Base-by-base conservation (phyloP, 2,797 vertebrate species). In the Ammospiza maritima region DNA sequence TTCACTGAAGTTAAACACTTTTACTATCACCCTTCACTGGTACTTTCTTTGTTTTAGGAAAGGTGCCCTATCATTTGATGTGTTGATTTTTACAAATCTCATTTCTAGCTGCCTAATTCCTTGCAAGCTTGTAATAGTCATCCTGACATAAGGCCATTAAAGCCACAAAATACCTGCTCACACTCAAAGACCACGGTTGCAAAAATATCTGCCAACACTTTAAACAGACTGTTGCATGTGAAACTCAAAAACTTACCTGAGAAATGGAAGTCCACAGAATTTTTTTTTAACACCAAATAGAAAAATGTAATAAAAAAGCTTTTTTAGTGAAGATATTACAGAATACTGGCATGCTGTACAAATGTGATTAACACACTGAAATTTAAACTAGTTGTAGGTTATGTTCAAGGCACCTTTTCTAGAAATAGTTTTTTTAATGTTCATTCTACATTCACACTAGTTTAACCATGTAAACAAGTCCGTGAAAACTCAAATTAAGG, bases 191-290 rank as follows among this genome's bases (percentile, higher is more conserved):
- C 12, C 36, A 60, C 12, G 60, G 36, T 27, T 84, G 36, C 45
- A 92, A 83, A 88, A 85, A 36, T 27, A 91, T 42, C 47, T 81
- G 69, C 18, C 26, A 88, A 84, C 19, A 73, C 36, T 76, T 94
- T 47, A 72, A 85, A 47, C 19, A 88, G 32, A 21, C 10, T 11
- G 32, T 26, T 61, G 10, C 34, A 51, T 5, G 5, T 50, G 70
- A 88, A 86, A 78, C 40, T 79, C 56, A 90, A 73, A 85, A 81
- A 85, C 85, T 94, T 96, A 95, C 89, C 94, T 95, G 94, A 93
- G 92, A 96, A 92, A 71, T 45, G 26, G 66, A 91, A 88, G 56
- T 73, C 40, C 73, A 84, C 0, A 4, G 23, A 80, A 36, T 27
- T 45, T 61, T 38, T 88, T 87, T 57, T 56, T 42, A 76, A 90